Base-by-base conservation (phyloP, 2,113 vertebrate species). In the Podilymbus podiceps region DNA sequence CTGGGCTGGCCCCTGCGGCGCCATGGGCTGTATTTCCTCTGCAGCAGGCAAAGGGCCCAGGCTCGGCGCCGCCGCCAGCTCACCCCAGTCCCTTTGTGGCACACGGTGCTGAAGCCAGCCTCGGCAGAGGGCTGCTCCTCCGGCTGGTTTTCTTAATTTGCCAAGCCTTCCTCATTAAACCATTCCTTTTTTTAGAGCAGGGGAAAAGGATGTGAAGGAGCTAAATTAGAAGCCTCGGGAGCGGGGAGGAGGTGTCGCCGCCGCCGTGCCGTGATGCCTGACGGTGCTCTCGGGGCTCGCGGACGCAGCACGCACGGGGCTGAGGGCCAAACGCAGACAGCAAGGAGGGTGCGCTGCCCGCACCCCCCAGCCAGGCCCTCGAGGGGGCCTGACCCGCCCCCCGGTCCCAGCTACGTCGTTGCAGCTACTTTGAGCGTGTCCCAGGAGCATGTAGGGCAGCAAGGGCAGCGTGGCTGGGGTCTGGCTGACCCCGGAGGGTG, bases 271-370 rank as follows among this genome's bases (percentile, higher is more conserved):
- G 17, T 18, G 8, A 20, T 56, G 60, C 53, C 50, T 35, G 30
- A 15, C 8, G 40, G 30, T 35, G 33, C 72, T 58, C 31, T 76
- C 2, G 5, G 62, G n/a, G n/a, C n/a, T n/a, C n/a, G n/a, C n/a
- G n/a, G n/a, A n/a, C 50, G 23, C 17, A 30, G 63, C 33, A 23
- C 1, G 0, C 8, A 0, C 2, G 0, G 49, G 25, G 28, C 17
- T 80, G 72, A 25, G 62, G 58, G 33, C 33, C 0, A 0, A 60
- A 58, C 35, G 5, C 20, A 28, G 46, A 5, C 58, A 44, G 53
- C 1, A 3, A 60, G 52, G 74, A 72, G 62, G 66, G 35, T 7
- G 27, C 46, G 71, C 40, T 92, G 81, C 69, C 81, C 15, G 2
- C 28, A 4, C 42, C 35, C 77, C 2, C 1, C 1, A 3, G 50